Evolutionary conservation across 2,113 vertebrate species (phyloP).

Genomic region (Mastomys coucha): DNA sequence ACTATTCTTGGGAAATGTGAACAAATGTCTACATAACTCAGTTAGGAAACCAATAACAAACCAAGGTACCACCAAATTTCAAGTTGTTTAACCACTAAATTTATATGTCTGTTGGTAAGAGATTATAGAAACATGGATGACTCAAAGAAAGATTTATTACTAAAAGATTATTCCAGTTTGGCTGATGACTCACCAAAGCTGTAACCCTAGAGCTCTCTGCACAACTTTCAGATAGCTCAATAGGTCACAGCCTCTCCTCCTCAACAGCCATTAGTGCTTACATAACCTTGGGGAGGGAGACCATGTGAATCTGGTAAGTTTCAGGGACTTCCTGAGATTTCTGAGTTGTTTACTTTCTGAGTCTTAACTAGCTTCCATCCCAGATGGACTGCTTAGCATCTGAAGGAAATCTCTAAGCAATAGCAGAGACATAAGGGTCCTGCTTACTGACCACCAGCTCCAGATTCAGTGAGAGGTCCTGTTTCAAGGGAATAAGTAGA

Average conservation of each 20-base stretch:
- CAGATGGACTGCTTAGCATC: not conserved
- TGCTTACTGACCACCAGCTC: not conserved
- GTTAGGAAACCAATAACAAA: not conserved
- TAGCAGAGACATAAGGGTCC: not conserved
- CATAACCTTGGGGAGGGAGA: not conserved
- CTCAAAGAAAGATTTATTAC: not conserved
- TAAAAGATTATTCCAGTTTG: not conserved
- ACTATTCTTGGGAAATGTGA: not conserved
- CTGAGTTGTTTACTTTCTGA: not conserved
- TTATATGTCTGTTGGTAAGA: not conserved
- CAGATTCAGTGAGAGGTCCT: not conserved
- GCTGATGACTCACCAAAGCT: not conserved
- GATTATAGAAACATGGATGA: not conserved
- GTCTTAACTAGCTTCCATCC: not conserved
- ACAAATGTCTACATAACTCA: not conserved
- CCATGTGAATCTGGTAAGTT: not conserved
- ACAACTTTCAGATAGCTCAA: not conserved
- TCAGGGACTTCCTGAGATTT: not conserved
- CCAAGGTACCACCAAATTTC: not conserved
- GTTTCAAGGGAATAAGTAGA: not conserved
- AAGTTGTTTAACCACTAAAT: not conserved
- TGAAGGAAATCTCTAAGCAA: not conserved
- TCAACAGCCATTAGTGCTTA: not conserved
- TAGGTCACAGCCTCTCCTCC: not conserved
- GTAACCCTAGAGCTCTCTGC: not conserved